Conservation (phyloP, 1,140 invertebrate species). For the Brachionus sp. region DNA sequence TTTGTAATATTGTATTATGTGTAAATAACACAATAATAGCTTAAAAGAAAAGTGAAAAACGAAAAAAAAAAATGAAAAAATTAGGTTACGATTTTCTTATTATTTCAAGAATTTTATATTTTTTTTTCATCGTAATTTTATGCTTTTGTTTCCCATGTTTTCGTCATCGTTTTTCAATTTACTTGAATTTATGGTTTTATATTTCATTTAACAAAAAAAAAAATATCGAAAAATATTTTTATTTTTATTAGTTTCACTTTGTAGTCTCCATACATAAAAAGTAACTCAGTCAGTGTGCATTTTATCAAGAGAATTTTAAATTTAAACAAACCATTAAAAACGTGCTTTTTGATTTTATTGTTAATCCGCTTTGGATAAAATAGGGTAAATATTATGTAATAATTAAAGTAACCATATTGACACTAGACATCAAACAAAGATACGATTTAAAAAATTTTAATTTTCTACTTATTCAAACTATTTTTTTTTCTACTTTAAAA, state of each 20-base stretch:
- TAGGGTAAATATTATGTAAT: neutral
- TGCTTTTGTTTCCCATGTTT: slow-evolving; percentile 1
- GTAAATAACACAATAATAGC: neutral
- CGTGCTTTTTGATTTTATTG: neutral
- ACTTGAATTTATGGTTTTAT: neutral
- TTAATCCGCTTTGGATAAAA: neutral
- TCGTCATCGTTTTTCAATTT: neutral
- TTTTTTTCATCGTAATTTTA: neutral
- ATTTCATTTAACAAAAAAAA: neutral
- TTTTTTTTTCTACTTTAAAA: neutral
- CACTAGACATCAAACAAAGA: neutral
- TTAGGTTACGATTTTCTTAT: slow-evolving; percentile 9
- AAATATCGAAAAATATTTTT: neutral
- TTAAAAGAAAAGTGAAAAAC: neutral
- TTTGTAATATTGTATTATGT: neutral
- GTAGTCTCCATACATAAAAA: neutral
- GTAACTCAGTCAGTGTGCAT: neutral
- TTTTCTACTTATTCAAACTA: neutral
- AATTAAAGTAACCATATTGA: neutral
- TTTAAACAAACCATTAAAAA: neutral
- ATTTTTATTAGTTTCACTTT: neutral
- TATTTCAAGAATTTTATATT: neutral
- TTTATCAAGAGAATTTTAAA: neutral
- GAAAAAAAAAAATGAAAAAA: neutral
- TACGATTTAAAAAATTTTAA: neutral